A percentile compares a stretch with the other conserved stretches of the same genome.
phyloP scores from a whole-genome alignment of 2,113 vertebrate species.

The Marmota flaviventris region DNA sequence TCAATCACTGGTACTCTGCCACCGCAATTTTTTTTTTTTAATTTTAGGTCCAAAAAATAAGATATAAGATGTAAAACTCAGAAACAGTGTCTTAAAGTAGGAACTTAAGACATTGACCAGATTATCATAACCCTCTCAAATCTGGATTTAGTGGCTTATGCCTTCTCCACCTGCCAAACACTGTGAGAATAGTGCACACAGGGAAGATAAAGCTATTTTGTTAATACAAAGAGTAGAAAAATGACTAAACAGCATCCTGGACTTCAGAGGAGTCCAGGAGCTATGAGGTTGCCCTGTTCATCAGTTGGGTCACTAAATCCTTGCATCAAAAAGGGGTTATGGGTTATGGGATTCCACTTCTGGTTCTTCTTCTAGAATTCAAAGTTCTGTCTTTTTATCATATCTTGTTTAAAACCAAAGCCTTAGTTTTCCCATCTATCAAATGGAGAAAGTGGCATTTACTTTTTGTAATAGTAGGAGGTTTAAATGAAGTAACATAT shows the following conservation, averaged over 20 bases:
- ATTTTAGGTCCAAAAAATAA: slow-evolving; percentile 9
- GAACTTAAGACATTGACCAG: not conserved
- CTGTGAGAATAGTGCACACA: not conserved
- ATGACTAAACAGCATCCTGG: not conserved
- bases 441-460: not conserved
- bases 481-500: not conserved
- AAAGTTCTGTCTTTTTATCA: not conserved
- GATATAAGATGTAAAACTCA: not conserved
- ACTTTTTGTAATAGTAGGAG: not conserved
- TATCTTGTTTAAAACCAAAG: slow-evolving; percentile 24
- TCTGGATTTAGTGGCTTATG: not conserved
- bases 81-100: not conserved
- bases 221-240: not conserved
- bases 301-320: not conserved
- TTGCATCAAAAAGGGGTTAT: not conserved
- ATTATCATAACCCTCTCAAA: not conserved
- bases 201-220: not conserved
- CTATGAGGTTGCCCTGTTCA: not conserved
- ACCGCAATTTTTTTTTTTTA: not conserved
- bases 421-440: slow-evolving; percentile 17
- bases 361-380: not conserved
- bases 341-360: not conserved
- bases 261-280: not conserved
- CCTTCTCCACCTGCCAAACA: not conserved
- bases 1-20: no score